phyloP scores from a whole-genome alignment of 1,140 invertebrate species.

The Diprion similis region DNA sequence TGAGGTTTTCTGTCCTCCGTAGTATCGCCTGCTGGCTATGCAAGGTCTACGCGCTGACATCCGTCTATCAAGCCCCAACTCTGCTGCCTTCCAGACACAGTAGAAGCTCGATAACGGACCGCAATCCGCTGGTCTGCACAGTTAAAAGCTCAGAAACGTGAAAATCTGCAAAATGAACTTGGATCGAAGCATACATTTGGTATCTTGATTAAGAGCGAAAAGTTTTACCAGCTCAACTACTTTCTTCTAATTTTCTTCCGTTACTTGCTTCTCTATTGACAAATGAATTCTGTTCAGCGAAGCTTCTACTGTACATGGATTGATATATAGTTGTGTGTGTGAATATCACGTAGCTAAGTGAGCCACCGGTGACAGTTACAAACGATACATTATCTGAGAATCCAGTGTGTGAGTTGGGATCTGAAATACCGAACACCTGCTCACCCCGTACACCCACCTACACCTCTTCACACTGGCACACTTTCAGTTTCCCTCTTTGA shows the following conservation, averaged over 20 bases:
- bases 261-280: neutral
- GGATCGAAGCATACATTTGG: too few relatives aligned
- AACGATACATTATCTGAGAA: slow-evolving; percentile 58
- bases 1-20: neutral
- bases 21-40: neutral
- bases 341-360: neutral
- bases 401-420: slow-evolving; percentile 42
- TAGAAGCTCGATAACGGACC: too few relatives aligned
- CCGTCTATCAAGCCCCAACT: neutral
- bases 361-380: slow-evolving; percentile 50
- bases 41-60: slow-evolving; percentile 2
- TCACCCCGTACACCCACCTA: slow-evolving; percentile 30
- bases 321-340: too few relatives aligned
- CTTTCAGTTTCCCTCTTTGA: too few relatives aligned
- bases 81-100: neutral
- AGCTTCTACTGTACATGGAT: too few relatives aligned
- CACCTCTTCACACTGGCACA: too few relatives aligned
- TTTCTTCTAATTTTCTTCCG: neutral
- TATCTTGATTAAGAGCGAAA: too few relatives aligned
- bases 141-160: too few relatives aligned
- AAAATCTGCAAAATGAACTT: too few relatives aligned
- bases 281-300: neutral
- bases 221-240: neutral
- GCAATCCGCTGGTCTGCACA: too few relatives aligned
- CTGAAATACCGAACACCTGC: slow-evolving; percentile 45